Percentiles rank a stretch among this genome's conserved stretches.
These are phyloP conservation scores for Corticium candelabrum DNA, from an alignment of 37 sponge, comb jelly and placozoan genomes.

Conservation along the genomic window DNA sequence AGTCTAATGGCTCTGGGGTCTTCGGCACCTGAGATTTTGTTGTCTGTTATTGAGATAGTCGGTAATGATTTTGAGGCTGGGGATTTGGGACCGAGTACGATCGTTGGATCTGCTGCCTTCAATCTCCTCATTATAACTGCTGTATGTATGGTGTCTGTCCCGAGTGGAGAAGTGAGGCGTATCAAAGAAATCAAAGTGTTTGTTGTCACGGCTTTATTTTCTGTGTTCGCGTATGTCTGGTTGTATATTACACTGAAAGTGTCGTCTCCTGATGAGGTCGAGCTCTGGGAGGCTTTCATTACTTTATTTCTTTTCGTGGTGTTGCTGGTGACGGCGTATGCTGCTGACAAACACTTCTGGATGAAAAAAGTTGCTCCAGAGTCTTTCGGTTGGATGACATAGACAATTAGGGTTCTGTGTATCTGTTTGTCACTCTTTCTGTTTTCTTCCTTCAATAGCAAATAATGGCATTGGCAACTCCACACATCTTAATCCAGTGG, in stretches of 20 bases:
- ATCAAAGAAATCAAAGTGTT: constrained; percentile 42
- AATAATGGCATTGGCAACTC: too few species aligned
- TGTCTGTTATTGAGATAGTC: constrained; percentile 25
- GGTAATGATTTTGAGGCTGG: background rate
- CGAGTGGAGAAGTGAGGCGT: constrained; percentile 19
- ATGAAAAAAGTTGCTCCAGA: background rate
- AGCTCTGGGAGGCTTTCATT: constrained; percentile 40
- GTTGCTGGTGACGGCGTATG: constrained; percentile 26
- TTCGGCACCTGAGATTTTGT: constrained; percentile 58
- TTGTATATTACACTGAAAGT: constrained; percentile 25
- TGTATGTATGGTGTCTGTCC: constrained; percentile 27
- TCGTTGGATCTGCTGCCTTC: constrained; percentile 52
- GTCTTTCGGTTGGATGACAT: background rate
- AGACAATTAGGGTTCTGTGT: background rate
- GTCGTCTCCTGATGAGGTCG: constrained; percentile 15
- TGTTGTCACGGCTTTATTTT: constrained; percentile 37
- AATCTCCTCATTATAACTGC: constrained; percentile 46
- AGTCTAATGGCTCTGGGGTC: constrained; percentile 54
- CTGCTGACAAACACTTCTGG: background rate
- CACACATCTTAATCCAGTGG: too few species aligned
- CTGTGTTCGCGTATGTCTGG: constrained; percentile 55
- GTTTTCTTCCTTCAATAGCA: too few species aligned
- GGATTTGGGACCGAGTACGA: constrained; percentile 33
- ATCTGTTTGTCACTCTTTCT: background rate
- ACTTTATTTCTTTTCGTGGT: constrained; percentile 45